Evolutionary conservation across 2,113 vertebrate genomes (phyloP), one percentile per base, ranked within the genome.

Genomic region (Planiliza haematocheilus): DNA sequence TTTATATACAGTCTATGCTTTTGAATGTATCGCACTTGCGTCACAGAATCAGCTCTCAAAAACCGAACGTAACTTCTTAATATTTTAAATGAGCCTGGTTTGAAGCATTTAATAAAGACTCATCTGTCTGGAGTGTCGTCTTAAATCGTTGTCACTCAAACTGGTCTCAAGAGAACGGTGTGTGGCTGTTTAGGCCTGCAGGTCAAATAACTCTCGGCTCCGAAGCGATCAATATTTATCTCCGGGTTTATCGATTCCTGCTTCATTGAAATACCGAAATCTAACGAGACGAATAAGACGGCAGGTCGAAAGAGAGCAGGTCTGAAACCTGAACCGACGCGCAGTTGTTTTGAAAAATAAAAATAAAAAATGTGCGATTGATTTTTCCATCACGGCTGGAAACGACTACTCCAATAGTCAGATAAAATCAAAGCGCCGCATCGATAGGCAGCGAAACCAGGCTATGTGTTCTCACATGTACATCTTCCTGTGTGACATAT

Each of bases 171-270:
- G 5, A 30, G 5, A 3, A 30, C 24, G 5, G 13, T 30, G 7
- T 37, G 68, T 18, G 18, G 13, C 43, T 30, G 24, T 30, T 30
- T 30, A 63, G 41, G 41, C n/a, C n/a, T 55, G 20, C 18, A 21
- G 60, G 39, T 70, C 43, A 42, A 34, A 74, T 24, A 45, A 75
- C 58, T 51, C 76, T 60, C 46, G 34, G 49, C 56, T 58, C 12
- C 7, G 9, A 1, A 62, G 51, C 18, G 68, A 89, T 90, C 85
- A 83, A 90, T 90, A 81, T 64, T 74, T 60, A 70, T 88, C 81
- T 78, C 39, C 66, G 41, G 12, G n/a, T 37, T 38, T 62, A 90
- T 87, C 53, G 77, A 88, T 85, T 75, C 70, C 18, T 53, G 61
- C 82, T 74, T 80, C 61, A 88, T 86, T 84, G 76, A 86, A 89